These are phyloP conservation scores for Falco novaeseelandiae DNA, from an alignment of 2,797 vertebrate species.

Conservation along the genomic window DNA sequence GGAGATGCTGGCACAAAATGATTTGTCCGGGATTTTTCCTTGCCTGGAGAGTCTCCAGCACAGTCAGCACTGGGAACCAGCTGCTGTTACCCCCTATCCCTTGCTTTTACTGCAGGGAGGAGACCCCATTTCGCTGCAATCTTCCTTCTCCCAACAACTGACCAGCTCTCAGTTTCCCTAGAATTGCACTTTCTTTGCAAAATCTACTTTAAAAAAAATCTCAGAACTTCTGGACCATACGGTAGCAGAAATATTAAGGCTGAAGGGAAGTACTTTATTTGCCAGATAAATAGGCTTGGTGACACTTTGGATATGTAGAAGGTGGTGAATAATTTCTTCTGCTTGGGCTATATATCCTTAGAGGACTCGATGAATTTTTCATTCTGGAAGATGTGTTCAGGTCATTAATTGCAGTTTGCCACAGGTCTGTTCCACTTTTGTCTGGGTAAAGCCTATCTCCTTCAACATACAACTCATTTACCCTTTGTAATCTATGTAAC, in stretches of 20 bases:
- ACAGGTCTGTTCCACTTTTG: constrained; percentile 88
- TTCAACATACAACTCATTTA: constrained; percentile 70
- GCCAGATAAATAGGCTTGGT: constrained; percentile 70
- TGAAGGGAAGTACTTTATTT: constrained; percentile 70
- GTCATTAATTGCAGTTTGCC: constrained; percentile 92
- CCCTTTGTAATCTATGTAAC: constrained; percentile 57
- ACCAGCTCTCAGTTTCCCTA: not conserved
- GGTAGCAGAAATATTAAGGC: constrained; percentile 51
- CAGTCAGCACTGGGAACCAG: not conserved
- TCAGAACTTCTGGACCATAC: constrained; percentile 16
- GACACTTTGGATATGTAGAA: constrained; percentile 70
- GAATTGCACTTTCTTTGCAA: not conserved
- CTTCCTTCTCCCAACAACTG: not conserved
- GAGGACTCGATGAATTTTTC: constrained; percentile 88
- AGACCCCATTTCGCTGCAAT: fast-evolving
- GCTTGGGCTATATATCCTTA: constrained; percentile 78
- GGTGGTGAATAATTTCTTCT: constrained; percentile 87
- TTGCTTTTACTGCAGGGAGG: not conserved
- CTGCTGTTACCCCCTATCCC: not conserved
- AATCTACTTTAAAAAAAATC: not conserved
- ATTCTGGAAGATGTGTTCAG: constrained; percentile 88
- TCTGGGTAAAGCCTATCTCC: constrained; percentile 85
- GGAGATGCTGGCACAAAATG: not conserved
- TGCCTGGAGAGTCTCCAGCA: not conserved
- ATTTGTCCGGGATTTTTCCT: not conserved